Base-by-base conservation (phyloP, 2,888 invertebrate genomes). In the Tricholauxania praeusta region DNA sequence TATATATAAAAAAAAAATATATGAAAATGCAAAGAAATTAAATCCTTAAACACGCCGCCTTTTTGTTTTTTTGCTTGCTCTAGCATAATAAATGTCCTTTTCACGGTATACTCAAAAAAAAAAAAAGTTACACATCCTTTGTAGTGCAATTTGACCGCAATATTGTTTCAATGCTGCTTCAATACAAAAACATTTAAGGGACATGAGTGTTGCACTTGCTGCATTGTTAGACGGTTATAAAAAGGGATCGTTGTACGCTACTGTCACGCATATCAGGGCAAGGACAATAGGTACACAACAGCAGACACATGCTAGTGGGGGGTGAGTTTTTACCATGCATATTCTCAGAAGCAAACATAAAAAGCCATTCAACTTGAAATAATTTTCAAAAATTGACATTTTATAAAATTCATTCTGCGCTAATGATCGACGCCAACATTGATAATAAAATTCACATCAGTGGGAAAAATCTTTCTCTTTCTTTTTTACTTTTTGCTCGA, bases 291-390 rank as follows among this genome's bases (percentile, higher is more conserved):
- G 5, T 17, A 55, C 5, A 17, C 17, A 17, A 71, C 65, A 69
- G 74, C 72, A 72, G 72, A 70, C 75, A 77, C 75, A 74, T 72
- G 77, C 77, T 77, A 72, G 52, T 71, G 74, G 72, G 71, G 77
- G 28, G 75, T 55, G 55, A 55, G 12, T 55, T 55, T 28, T 28
- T 28, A 28, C 28, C 4, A 28, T 28, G 3, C 4, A 28, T 28
- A 28, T 28, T 28, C 28, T 28, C 3, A 28, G 28, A 28, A 28
- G 4, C 28, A 28, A 28, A 28, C 2, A 28, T 28, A 28, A 28
- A 28, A 28, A 28, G 28, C 28, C 28, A 28, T 28, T 28, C 28
- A 28, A 28, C 28, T 28, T 28, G 28, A 28, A 28, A 28, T 28
- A 3, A 28, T 28, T 28, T 4, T 4, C 4, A 28, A 28, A 28